Evolutionary conservation across 2,113 vertebrate genomes (phyloP), one percentile per base, ranked within the genome.

Genomic region (Colinus virginianus): DNA sequence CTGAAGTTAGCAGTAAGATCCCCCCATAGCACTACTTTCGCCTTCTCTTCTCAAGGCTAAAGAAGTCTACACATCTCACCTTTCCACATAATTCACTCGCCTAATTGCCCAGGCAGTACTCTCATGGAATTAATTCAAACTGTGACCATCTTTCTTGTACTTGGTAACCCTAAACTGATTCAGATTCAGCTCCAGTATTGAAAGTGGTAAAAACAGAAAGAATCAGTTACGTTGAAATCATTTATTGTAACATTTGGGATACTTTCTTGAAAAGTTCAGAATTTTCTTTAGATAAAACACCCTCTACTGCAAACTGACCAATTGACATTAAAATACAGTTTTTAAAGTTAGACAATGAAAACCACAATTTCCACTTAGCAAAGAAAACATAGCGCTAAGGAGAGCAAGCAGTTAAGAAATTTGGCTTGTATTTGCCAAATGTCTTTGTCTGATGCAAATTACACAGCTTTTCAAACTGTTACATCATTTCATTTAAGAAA

Each of bases 171-270:
- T 70, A 51, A 59, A 58, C 34, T 8, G 30, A 75, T 56, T 61
- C 67, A 75, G 49, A 28, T 28, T 20, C 32, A 62, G 32, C 51
- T 70, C 42, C 20, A n/a, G 16, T 43, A 68, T 43, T 82, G 30
- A 59, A 75, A 79, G 12, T 21, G 28, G 22, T 25, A n/a, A 6
- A 20, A 11, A 38, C n/a, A 64, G 38, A 63, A 43, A 48, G 11
- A 4, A 30, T 3, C 25, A 18, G 18, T 69, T 74, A 61, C 2
- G 7, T 38, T 15, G 79, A 70, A 66, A 83, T 21, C 0, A 0
- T 34, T 20, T 20, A 58, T 68, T 77, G 48, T 42, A 48, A 68
- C 55, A 72, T 51, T 19, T 74, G 34, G 16, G 38, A 72, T 46
- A 38, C 11, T 64, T 32, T 40, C 32, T 40, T 45, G 12, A 20